Evolutionary conservation across 2,888 invertebrate genomes (phyloP), one percentile per base, ranked within the genome.

Genomic region (Acrobeloides nanus): DNA sequence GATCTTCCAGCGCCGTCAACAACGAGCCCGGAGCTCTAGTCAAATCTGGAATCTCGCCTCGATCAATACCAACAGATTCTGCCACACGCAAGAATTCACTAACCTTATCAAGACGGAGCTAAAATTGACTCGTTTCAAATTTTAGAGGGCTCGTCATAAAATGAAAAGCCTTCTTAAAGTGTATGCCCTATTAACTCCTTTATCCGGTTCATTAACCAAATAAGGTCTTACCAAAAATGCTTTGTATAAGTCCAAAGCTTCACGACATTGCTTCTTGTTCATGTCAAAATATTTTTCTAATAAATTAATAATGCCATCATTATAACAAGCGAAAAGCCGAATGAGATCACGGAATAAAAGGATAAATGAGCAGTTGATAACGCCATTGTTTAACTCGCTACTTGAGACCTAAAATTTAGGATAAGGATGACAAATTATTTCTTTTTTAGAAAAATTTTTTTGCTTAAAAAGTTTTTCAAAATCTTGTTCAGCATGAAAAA

Each of bases 291-390:
- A 97, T 79, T 97, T 95, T 80, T 97, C 95, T 20, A 95, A 80
- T 64, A 95, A 82, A 80, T 95, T 95, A 72, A 95, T 97, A 69
- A 95, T 89, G 62, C 93, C 97, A 78, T 97, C 97, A 78, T 99
- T 99, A 81, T 97, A 97, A 78, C 95, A 93, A 53, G 97, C 97
- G 80, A 97, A 97, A 65, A 97, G 81, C 59, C 97, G 84, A 75
- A 99, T 99, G 75, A 99, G 84, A 82, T 99, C 97, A 76, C 95
- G 84, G 80, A 97, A 99, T 55, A 99, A 82, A 62, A 99, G 81
- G 87, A 97, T 92, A 78, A 97, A 99, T 75, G 89, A 88, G 82
- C 93, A 90, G 76, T 92, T 95, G 77, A 99, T 93, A 69, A 97
- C 93, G 54, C 93, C 90, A 77, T 97, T 97, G 71, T 87, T 89